phyloP scores from a whole-genome alignment of 2,888 invertebrate species.

The Spicauda simplicius region DNA sequence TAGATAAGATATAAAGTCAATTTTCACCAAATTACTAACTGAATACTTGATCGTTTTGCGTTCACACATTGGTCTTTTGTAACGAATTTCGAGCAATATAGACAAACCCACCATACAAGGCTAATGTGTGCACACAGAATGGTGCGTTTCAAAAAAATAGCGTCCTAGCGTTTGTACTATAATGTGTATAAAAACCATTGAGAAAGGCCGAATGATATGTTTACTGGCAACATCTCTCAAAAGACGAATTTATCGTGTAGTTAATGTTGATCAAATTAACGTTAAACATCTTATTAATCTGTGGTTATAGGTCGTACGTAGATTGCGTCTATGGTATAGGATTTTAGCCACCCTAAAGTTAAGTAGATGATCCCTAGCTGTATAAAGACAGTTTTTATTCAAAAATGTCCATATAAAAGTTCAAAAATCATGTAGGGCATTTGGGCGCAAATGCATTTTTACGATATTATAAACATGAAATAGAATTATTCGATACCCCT shows the following conservation, averaged over 20 bases:
- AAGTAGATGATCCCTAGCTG: too few species aligned
- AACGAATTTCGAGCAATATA: background rate
- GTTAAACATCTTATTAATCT: slow-evolving; percentile 41
- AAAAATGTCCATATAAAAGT: too few species aligned
- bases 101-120: background rate
- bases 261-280: slow-evolving; percentile 46
- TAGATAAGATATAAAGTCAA: slow-evolving; percentile 48
- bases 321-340: too few species aligned
- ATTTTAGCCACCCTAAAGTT: too few species aligned
- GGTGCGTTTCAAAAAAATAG: slow-evolving; percentile 16
- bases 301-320: slow-evolving; percentile 10
- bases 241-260: slow-evolving; percentile 79
- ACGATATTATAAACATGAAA: too few species aligned
- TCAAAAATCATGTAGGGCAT: too few species aligned
- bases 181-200: slow-evolving; percentile 59
- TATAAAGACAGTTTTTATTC: too few species aligned
- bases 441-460: too few species aligned
- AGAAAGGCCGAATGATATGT: slow-evolving; percentile 83
- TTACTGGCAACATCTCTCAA: slow-evolving; percentile 80
- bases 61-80: slow-evolving; percentile 5
- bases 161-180: slow-evolving; percentile 48
- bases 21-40: slow-evolving; percentile 50
- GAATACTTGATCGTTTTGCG: slow-evolving; percentile 27
- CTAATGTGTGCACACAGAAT: slow-evolving; percentile 45
- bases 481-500: too few species aligned